Percentiles rank a stretch among this genome's conserved stretches.
phyloP scores from a whole-genome alignment of 2,113 vertebrate genomes.

The Prunella himalayana region DNA sequence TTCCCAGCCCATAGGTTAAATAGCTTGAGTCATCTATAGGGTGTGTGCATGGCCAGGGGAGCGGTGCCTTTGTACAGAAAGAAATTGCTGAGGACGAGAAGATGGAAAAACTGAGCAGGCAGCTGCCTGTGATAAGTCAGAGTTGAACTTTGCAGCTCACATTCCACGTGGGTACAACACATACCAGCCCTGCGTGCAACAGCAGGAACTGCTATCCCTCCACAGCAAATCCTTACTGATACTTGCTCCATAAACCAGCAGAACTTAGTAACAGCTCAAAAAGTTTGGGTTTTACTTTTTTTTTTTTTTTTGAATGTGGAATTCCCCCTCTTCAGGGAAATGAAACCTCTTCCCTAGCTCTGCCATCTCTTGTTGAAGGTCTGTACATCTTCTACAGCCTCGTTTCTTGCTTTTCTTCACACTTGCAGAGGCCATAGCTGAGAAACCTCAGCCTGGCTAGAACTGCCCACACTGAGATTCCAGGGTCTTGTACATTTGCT shows the following conservation, averaged over 20 bases:
- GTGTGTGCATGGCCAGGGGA: neutral
- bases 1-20: slow-evolving; percentile 39
- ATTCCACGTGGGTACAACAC: neutral
- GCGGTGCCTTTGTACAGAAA: neutral
- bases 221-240: neutral
- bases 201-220: neutral
- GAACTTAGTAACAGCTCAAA: neutral
- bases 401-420: neutral
- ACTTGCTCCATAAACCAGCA: neutral
- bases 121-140: neutral
- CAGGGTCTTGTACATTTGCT: fast-evolving
- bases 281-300: neutral
- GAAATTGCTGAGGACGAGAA: neutral
- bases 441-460: neutral
- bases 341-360: neutral
- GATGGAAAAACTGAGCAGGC: neutral
- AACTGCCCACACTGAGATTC: neutral
- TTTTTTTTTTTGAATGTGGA: neutral
- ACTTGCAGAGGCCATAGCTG: neutral
- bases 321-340: neutral
- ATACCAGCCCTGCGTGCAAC: neutral
- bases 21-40: slow-evolving; percentile 36
- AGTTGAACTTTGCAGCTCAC: neutral
- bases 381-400: neutral
- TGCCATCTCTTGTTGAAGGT: neutral